Percentiles rank a stretch among this genome's conserved stretches.
phyloP scores from a whole-genome alignment of 2,888 invertebrate species.

The Mimumesa dahlbomi region DNA sequence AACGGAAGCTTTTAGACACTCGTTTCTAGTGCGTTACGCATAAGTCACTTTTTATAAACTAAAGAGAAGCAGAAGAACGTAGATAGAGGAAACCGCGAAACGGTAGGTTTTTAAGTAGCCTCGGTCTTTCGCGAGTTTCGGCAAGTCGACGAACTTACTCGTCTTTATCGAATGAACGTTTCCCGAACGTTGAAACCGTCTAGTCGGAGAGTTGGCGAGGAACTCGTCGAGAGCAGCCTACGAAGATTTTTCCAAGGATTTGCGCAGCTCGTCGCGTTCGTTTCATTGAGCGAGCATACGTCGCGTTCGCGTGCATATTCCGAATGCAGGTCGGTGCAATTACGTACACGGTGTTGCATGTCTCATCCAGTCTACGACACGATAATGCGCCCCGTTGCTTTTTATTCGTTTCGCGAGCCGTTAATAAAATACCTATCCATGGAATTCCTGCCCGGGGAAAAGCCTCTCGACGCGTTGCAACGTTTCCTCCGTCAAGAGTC shows the following conservation, averaged over 20 bases:
- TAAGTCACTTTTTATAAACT: conserved; percentile 22
- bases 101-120: too few relatives aligned
- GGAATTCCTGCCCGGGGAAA: conserved; percentile 14
- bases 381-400: conserved; percentile 46
- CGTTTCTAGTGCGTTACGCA: conserved; percentile 37
- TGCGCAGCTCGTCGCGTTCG: not conserved
- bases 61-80: not conserved
- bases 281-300: conserved; percentile 25
- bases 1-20: conserved; percentile 57
- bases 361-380: conserved; percentile 37
- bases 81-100: too few relatives aligned
- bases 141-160: too few relatives aligned
- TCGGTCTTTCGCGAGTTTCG: too few relatives aligned
- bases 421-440: conserved; percentile 53
- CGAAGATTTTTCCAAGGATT: not conserved
- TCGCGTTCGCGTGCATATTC: conserved; percentile 44
- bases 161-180: too few relatives aligned
- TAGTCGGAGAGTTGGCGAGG: too few relatives aligned
- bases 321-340: conserved; percentile 49
- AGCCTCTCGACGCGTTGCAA: conserved; percentile 14
- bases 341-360: conserved; percentile 47
- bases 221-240: not conserved
- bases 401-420: conserved; percentile 34
- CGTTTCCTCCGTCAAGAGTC: too few relatives aligned
- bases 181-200: too few relatives aligned